Conservation (phyloP, 1,140 invertebrate species). For the Venustaconcha ellipsiformis region DNA sequence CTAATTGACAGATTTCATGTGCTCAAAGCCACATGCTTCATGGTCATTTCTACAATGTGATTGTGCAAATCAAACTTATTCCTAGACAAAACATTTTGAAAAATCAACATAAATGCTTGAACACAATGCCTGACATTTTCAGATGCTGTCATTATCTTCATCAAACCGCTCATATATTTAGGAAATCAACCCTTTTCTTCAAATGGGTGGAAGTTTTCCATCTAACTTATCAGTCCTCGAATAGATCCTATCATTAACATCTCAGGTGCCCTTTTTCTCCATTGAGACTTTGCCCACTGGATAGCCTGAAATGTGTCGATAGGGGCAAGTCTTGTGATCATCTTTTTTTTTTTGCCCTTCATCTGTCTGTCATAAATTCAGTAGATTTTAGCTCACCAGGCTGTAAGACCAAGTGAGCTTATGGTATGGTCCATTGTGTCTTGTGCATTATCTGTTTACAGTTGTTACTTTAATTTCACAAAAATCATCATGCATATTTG, state of each 20-base stretch:
- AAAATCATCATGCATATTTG: too few relatives aligned
- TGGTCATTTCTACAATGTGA: background rate
- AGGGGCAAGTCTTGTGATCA: background rate
- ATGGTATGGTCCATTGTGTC: too few relatives aligned
- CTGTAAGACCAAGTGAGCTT: too few relatives aligned
- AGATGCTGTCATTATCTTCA: background rate
- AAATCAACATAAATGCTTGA: constrained; percentile 1
- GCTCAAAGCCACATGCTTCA: background rate
- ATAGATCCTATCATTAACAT: background rate
- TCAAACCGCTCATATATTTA: background rate
- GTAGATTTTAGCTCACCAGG: too few relatives aligned
- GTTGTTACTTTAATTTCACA: too few relatives aligned
- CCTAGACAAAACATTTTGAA: too few relatives aligned
- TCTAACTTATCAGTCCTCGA: background rate
- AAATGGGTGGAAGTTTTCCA: background rate
- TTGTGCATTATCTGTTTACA: too few relatives aligned
- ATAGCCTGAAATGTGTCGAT: background rate
- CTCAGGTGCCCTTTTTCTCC: background rate
- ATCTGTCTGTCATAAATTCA: too few relatives aligned
- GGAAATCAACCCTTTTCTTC: background rate
- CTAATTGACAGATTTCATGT: too few relatives aligned
- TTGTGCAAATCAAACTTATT: background rate
- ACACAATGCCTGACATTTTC: background rate
- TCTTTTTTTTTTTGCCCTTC: too few relatives aligned
- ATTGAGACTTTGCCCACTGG: background rate